A percentile compares a stretch with the other conserved stretches of the same genome.
phyloP scores from a whole-genome alignment of 2,113 vertebrate genomes.

The Stercorarius parasiticus region DNA sequence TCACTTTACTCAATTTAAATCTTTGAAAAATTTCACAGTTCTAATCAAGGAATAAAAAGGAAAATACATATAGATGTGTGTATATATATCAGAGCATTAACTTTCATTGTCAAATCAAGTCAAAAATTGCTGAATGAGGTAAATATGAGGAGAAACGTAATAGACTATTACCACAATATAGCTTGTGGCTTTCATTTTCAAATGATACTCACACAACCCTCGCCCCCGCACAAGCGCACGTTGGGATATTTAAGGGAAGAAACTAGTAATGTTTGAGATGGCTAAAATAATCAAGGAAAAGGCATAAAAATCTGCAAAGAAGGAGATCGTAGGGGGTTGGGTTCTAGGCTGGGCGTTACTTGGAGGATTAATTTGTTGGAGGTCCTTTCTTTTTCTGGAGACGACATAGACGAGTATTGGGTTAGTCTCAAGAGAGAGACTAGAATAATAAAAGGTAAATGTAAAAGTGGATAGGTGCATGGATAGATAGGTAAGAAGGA shows the following conservation, averaged over 20 bases:
- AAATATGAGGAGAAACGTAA: not conserved
- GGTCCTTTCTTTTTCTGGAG: not conserved
- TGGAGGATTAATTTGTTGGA: not conserved
- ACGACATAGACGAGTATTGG: not conserved
- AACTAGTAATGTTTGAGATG: not conserved
- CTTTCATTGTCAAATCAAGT: constrained; percentile 39
- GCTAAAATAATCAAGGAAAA: not conserved
- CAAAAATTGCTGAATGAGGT: constrained; percentile 17
- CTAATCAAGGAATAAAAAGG: constrained; percentile 30
- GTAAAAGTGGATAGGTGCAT: not conserved
- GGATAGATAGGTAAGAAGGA: not conserved
- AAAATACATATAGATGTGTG: not conserved
- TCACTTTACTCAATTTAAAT: not conserved
- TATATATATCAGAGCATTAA: constrained; percentile 37
- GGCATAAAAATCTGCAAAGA: not conserved
- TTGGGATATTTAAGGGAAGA: not conserved
- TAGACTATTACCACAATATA: not conserved
- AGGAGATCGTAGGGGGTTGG: not conserved
- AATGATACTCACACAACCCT: not conserved
- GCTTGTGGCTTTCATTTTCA: not conserved
- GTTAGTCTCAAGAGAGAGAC: not conserved
- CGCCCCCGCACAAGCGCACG: not conserved
- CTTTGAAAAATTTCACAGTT: not conserved
- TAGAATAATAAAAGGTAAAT: not conserved
- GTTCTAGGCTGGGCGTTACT: not conserved